Evolutionary conservation across 92 coral and sea anemone genomes (phyloP), one percentile per base, ranked within the genome.

Genomic region (Meandrina meandrites): DNA sequence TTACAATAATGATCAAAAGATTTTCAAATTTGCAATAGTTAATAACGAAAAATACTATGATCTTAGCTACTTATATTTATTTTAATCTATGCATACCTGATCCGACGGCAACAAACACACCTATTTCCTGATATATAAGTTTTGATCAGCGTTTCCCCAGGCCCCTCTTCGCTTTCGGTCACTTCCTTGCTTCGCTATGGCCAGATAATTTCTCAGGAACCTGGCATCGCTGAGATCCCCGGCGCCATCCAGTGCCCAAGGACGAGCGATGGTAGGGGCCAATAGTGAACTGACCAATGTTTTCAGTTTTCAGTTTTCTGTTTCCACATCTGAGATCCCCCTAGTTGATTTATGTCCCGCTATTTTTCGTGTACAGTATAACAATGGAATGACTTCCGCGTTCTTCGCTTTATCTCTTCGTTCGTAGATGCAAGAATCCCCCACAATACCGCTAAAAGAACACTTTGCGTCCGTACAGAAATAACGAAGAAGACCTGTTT

Each of bases 171-270:
- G 53, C 79, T 30, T 16, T 75, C 27, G 79, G 50, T 22, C 79
- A 34, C 36, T 75, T 37, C 34, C 14, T 9, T 18, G 48, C 48
- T 34, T 75, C 79, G 60, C 78, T n/a, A 31, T 86, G 89, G 34
- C 53, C 56, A 21, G 89, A 79, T 70, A 86, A 34, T 40, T 30
- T 74, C 79, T 27, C 74, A 68, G 90, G 90, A 87, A 87, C 80
- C 66, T 78, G 86, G 53, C 87, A 87, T 60, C 86, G 90, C 30
- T 80, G 80, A 58, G 87, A 81, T 78, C 90, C 86, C 30, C 90
- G 54, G 68, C 86, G 71, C 90, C 90, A 87, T 81, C 90, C 90
- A 78, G 64, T 81, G 51, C 87, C 90, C 72, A 77, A 64, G 69
- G 74, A 54, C 34, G 89, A 86, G 68, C 84, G 76, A 69, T 86